Evolutionary conservation across 2,888 invertebrate species (phyloP), one percentile per base, ranked within the genome.

Genomic region (Rhaphigaster nebulosa): DNA sequence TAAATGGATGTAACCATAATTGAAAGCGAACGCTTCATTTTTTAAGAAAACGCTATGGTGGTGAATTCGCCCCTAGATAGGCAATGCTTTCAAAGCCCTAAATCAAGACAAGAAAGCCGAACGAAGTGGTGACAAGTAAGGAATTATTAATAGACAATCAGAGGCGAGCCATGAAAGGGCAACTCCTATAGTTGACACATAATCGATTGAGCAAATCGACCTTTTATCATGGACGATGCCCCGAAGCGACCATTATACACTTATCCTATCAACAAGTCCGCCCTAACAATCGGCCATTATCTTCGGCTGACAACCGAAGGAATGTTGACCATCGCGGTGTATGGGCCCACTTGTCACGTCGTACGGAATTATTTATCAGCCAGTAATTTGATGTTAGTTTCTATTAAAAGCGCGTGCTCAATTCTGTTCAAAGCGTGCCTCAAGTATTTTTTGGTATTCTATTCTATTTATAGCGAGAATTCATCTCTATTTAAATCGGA

Each of bases 161-260:
- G 70, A 38, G 23, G 20, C 34, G 70, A 76, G 20, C 70, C 20
- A 15, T 76, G 70, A 76, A 76, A 76, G 70, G 34, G 34, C 70
- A 76, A 76, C 34, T 38, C 2, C 34, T 76, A 38, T 23, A 34
- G 34, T 38, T 76, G 70, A 76, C 70, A 38, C 34, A 76, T 76
- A 76, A 76, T 76, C 70, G 70, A 76, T 76, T 38, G 0, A 76
- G 70, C 70, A 76, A 76, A 76, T 76, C 70, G 70, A 76, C 70
- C 70, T 76, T 76, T 76, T 76, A 76, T 76, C 70, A 76, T 6
- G 70, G 70, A 3, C 70, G 29, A 29, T 65, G 65, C 65, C 65
- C 60, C n/a, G 65, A 65, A 65, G 65, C 65, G 70, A 38, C 70
- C 70, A 76, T 76, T 76, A 76, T 38, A 38, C 70, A 76, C 70